phyloP scores from a whole-genome alignment of 2,113 vertebrate species.

The Paramormyrops kingsleyae region DNA sequence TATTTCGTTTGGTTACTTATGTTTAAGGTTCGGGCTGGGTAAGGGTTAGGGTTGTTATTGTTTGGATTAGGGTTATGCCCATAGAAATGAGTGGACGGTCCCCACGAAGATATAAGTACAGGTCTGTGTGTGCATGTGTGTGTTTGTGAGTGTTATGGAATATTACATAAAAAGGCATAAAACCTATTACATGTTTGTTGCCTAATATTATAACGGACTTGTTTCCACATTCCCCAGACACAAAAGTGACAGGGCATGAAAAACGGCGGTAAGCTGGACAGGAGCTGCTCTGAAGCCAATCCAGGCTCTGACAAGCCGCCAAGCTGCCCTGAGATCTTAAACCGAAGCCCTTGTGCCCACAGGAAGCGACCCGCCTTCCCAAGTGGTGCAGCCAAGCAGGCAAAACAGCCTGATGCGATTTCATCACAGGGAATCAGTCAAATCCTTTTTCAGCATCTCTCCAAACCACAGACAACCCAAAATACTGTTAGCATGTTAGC shows the following conservation, averaged over 20 bases:
- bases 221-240: neutral
- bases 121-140: neutral
- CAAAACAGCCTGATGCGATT: neutral
- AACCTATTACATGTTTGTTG: neutral
- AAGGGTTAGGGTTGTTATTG: too few species aligned
- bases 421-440: neutral
- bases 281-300: neutral
- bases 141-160: neutral
- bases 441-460: neutral
- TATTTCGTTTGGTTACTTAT: too few species aligned
- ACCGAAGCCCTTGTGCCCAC: neutral
- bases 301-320: neutral
- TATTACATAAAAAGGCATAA: neutral
- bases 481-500: neutral
- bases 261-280: neutral
- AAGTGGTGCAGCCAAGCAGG: neutral
- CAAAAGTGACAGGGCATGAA: neutral
- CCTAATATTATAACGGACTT: neutral
- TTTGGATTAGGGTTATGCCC: too few species aligned
- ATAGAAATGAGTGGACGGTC: too few species aligned
- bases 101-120: too few species aligned
- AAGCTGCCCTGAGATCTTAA: neutral
- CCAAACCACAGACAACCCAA: neutral
- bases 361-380: neutral
- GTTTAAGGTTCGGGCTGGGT: too few species aligned